Evolutionary conservation across 2,888 invertebrate species (phyloP).

Genomic region (Campaea margaritaria): DNA sequence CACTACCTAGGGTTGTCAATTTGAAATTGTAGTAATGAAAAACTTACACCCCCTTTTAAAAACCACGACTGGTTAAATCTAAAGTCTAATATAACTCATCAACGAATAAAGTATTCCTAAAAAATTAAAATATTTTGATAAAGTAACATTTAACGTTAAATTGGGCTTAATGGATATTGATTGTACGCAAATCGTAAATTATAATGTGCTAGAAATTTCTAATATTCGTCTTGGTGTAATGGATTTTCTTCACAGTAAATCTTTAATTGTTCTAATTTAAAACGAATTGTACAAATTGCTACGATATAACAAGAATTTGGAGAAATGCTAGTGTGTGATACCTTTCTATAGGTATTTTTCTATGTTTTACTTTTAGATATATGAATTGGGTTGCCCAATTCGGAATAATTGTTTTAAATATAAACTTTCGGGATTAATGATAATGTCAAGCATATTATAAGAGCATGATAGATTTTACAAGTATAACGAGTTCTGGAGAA

Average conservation of each 20-base stretch:
- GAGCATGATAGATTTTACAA: slow-evolving; percentile 71
- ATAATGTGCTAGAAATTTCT: slow-evolving; percentile 49
- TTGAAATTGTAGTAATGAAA: not conserved
- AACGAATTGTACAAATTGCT: slow-evolving; percentile 58
- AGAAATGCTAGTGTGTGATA: slow-evolving; percentile 57
- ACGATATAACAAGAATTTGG: slow-evolving; percentile 43
- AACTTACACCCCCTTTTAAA: slow-evolving; percentile 9
- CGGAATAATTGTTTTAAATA: slow-evolving; percentile 54
- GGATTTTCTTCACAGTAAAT: slow-evolving; percentile 64
- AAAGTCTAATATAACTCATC: slow-evolving; percentile 43
- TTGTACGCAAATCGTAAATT: slow-evolving; percentile 58
- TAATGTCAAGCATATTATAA: slow-evolving; percentile 68
- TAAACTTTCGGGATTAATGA: slow-evolving; percentile 64
- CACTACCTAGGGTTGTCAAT: not conserved
- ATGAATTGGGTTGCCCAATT: slow-evolving; percentile 60
- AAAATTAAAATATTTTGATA: slow-evolving; percentile 65
- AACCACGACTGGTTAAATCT: slow-evolving; percentile 32
- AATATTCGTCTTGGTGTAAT: slow-evolving; percentile 66
- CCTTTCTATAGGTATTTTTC: slow-evolving; percentile 53
- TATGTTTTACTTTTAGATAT: slow-evolving; percentile 55
- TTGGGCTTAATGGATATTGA: slow-evolving; percentile 69
- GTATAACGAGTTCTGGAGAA: slow-evolving; percentile 64
- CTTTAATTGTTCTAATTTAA: slow-evolving; percentile 40
- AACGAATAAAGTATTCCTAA: slow-evolving; percentile 57
- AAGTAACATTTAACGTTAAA: slow-evolving; percentile 63